These are phyloP conservation scores for Paradoxurus hermaphroditus DNA, from an alignment of 2,113 vertebrate species.

Conservation along the genomic window DNA sequence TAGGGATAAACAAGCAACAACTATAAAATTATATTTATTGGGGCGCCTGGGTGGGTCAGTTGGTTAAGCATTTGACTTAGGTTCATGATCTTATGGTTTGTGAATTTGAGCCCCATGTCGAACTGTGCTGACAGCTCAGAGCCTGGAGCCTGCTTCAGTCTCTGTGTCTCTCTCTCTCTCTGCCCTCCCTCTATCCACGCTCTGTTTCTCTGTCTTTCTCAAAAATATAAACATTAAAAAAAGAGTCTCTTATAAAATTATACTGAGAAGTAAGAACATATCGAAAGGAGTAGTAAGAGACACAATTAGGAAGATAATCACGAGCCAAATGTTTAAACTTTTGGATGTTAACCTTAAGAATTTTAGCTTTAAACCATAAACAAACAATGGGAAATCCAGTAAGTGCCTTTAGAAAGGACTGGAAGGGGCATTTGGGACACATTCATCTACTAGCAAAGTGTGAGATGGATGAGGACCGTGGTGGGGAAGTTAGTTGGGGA, in stretches of 20 bases:
- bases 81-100: no score
- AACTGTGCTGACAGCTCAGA: no score
- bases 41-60: no score
- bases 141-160: no score
- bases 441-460: not conserved
- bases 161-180: no score
- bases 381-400: not conserved
- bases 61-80: no score
- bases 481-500: not conserved
- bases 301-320: not conserved
- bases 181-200: no score
- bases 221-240: no score
- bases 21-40: not conserved
- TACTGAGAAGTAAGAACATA: not conserved
- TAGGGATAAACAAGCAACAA: not conserved
- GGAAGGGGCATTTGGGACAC: not conserved
- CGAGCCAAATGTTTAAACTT: not conserved
- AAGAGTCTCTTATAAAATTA: no score
- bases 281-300: not conserved
- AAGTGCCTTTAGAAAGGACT: not conserved
- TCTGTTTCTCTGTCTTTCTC: no score
- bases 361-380: not conserved
- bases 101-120: no score
- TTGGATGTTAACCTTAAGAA: not conserved
- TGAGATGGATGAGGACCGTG: not conserved